A percentile compares a stretch with the other conserved stretches of the same genome.
These are phyloP conservation scores for Uromys caudimaculatus DNA, from an alignment of 2,797 vertebrate species.

Conservation along the genomic window DNA sequence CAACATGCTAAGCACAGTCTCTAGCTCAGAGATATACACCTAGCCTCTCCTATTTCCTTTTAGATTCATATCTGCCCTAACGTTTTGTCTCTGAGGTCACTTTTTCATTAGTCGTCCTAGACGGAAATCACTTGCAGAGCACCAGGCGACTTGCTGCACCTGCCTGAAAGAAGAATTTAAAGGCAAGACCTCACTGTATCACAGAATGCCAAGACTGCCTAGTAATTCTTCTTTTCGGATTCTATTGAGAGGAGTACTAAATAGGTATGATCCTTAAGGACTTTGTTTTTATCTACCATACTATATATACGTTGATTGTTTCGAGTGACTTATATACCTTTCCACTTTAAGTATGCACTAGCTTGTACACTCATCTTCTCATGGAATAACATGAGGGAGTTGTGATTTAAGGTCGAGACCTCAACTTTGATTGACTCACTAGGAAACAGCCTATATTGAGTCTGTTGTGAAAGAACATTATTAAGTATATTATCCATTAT, in stretches of 20 bases:
- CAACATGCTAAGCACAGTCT: not conserved
- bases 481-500: not conserved
- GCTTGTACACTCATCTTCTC: not conserved
- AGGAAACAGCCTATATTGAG: not conserved
- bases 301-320: not conserved
- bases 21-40: not conserved
- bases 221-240: not conserved
- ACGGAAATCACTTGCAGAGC: not conserved
- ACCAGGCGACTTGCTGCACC: not conserved
- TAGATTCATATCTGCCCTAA: not conserved
- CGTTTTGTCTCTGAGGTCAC: not conserved
- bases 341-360: not conserved
- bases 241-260: not conserved
- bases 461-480: slow-evolving; percentile 24
- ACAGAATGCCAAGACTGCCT: not conserved
- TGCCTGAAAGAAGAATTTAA: not conserved
- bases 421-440: not conserved
- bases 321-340: not conserved
- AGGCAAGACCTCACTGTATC: not conserved
- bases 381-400: not conserved
- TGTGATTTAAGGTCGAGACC: not conserved
- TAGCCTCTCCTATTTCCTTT: not conserved
- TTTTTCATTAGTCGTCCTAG: not conserved
- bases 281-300: not conserved
- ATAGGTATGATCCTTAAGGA: not conserved